Evolutionary conservation across 2,888 invertebrate genomes (phyloP), one percentile per base, ranked within the genome.

Genomic region (Ryuthela nishihirai): DNA sequence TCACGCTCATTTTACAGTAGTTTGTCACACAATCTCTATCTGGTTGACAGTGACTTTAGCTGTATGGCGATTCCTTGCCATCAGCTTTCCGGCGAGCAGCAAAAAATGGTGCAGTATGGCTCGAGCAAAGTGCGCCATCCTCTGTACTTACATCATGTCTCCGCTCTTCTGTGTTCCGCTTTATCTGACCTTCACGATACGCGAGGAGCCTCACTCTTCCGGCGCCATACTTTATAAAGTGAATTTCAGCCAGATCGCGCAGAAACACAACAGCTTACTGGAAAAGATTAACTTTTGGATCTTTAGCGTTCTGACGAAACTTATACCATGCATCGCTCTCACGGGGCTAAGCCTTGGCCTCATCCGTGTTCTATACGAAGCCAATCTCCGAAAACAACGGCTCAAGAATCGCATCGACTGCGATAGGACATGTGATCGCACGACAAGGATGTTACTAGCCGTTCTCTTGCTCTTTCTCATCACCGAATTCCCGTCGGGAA

Each of bases 241-340:
- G 34, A 80, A 80, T 69, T 79, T 84, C 72, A 85, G 85, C 65
- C 82, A 80, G 49, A 72, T 82, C 49, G 80, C 80, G 0, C 68
- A 74, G 58, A 78, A 77, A 68, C 82, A 84, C 69, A 80, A 79
- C 67, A 75, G 75, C 46, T 72, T 71, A 34, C 65, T 75, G 23
- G 65, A 69, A 49, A 72, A 73, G 38, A 80, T 87, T 62, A 92
- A 90, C 71, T 88, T 91, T 76, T 89, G 89, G 85, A 85, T 93
- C 69, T 94, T 94, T 75, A 87, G 92, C 73, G 88, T 93, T 12
- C 83, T 93, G 63, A 85, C 94, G 68, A 95, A 95, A 76, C 78
- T 95, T 50, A 84, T 93, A 64, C 95, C 95, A 3, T 91, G 94
- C 72, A 79, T 89, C 59, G 84, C 87, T 7, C 77, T 95, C 40